Evolutionary conservation across 2,797 vertebrate genomes (phyloP).

Genomic region (Acanthurus leucopareius): DNA sequence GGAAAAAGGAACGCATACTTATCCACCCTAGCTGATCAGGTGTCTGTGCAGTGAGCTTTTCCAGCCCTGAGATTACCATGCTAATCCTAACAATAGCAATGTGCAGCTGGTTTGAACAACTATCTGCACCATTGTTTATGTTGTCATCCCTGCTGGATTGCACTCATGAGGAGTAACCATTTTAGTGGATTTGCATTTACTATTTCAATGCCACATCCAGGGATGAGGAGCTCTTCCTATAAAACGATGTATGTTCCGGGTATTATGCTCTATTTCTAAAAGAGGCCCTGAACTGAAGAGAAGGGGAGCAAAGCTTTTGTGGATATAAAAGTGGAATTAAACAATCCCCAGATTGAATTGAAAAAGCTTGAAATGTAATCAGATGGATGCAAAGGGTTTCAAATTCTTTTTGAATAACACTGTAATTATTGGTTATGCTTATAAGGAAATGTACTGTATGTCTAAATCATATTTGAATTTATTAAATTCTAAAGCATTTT

Average conservation of each 20-base stretch:
- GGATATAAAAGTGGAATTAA: conserved; percentile 49
- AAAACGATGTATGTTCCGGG: conserved; percentile 60
- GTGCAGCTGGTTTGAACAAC: conserved; percentile 79
- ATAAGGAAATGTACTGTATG: background rate
- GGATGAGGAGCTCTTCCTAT: conserved; percentile 61
- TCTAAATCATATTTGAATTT: background rate
- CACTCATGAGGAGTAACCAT: conserved; percentile 69
- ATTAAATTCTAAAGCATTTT: background rate
- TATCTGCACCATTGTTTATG: conserved; percentile 81
- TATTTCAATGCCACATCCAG: conserved; percentile 68
- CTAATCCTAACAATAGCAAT: conserved; percentile 82
- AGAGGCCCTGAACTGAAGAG: conserved; percentile 54
- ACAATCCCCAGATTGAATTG: conserved; percentile 55
- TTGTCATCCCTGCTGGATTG: conserved; percentile 77
- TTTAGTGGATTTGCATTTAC: conserved; percentile 76
- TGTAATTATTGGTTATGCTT: background rate
- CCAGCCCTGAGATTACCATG: conserved; percentile 77
- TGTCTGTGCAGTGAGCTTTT: conserved; percentile 70
- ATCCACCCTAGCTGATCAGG: conserved; percentile 72
- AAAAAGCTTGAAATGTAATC: conserved; percentile 49
- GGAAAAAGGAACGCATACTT: conserved; percentile 65
- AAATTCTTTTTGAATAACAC: background rate
- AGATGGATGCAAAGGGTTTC: conserved; percentile 37
- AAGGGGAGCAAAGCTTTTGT: conserved; percentile 46
- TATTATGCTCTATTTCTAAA: conserved; percentile 67